Percentiles rank a stretch among this genome's conserved stretches.
These are phyloP conservation scores for Loris lydekkerianus DNA, from an alignment of 2,797 vertebrate species.

Conservation along the genomic window DNA sequence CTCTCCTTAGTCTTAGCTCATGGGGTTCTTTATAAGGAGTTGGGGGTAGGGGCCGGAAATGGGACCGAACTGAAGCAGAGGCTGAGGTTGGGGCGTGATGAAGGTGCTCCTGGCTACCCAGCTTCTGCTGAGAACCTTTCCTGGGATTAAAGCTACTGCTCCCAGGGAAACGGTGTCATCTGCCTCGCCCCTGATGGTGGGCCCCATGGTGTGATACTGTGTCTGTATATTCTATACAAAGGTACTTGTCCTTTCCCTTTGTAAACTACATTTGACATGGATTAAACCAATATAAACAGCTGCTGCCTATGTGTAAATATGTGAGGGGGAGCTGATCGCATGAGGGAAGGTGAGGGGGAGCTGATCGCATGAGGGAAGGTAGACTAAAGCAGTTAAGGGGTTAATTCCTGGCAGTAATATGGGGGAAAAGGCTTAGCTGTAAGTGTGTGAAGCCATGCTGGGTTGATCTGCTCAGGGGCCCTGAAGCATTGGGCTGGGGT, in stretches of 20 bases:
- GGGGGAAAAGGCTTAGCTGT: background rate
- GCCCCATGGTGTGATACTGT: slow-evolving; percentile 90
- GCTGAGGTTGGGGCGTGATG: slow-evolving; percentile 37
- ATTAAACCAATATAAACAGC: slow-evolving; percentile 96
- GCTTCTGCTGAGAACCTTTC: slow-evolving; percentile 65
- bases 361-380: background rate
- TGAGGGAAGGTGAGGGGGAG: background rate
- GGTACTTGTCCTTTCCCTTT: slow-evolving; percentile 96
- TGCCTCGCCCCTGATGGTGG: background rate
- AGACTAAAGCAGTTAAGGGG: background rate
- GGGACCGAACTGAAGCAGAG: slow-evolving; percentile 64
- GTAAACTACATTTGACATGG: slow-evolving; percentile 97
- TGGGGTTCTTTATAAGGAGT: slow-evolving; percentile 88
- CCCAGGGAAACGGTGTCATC: slow-evolving; percentile 26
- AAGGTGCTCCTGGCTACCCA: slow-evolving; percentile 41
- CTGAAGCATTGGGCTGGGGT: slow-evolving; percentile 8
- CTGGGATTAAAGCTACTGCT: slow-evolving; percentile 66
- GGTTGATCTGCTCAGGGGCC: background rate
- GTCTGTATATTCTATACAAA: slow-evolving; percentile 97
- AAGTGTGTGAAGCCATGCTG: background rate
- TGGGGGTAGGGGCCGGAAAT: slow-evolving; percentile 57
- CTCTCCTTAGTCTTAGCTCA: slow-evolving; percentile 89
- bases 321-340: background rate
- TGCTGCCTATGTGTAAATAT: slow-evolving; percentile 31
- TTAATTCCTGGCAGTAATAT: slow-evolving; percentile 26